Conservation (phyloP, 2,113 vertebrate species). For the Scopus umbretta region DNA sequence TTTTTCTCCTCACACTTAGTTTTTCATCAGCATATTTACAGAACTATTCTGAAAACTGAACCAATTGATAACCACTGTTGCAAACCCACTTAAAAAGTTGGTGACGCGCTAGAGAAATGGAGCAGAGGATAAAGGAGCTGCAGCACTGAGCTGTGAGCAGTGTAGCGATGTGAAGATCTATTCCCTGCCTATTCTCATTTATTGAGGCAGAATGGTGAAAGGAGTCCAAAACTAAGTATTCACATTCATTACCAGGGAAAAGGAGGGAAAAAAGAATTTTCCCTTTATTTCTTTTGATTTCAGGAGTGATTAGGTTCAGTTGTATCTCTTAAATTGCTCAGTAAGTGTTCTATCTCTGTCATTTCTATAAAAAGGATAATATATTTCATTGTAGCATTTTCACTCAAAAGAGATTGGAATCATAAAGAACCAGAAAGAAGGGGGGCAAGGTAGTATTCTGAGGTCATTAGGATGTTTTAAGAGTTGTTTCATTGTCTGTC, state of each 20-base stretch:
- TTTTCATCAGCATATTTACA: background rate
- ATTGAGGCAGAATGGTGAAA: background rate
- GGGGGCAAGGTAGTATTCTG: background rate
- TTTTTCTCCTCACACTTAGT: background rate
- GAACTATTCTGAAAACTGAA: background rate
- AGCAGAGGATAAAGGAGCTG: background rate
- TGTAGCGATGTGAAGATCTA: background rate
- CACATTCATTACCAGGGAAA: constrained; percentile 1
- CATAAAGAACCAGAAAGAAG: background rate
- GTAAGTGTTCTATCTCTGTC: constrained; percentile 13
- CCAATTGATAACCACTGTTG: background rate
- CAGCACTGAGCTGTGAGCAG: background rate
- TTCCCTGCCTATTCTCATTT: background rate
- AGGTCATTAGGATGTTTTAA: constrained; percentile 7
- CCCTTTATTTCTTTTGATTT: constrained; percentile 37
- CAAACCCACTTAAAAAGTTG: background rate
- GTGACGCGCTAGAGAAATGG: background rate
- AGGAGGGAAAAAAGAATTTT: background rate
- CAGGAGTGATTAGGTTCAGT: constrained; percentile 32
- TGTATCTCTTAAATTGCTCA: constrained; percentile 11
- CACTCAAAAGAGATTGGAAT: constrained; percentile 1
- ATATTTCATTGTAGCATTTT: constrained; percentile 11
- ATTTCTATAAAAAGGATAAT: constrained; percentile 15
- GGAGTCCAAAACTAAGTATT: background rate
- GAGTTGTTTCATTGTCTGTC: background rate